These are phyloP conservation scores for Dascyllus trimaculatus DNA, from an alignment of 2,113 vertebrate species.

Conservation along the genomic window DNA sequence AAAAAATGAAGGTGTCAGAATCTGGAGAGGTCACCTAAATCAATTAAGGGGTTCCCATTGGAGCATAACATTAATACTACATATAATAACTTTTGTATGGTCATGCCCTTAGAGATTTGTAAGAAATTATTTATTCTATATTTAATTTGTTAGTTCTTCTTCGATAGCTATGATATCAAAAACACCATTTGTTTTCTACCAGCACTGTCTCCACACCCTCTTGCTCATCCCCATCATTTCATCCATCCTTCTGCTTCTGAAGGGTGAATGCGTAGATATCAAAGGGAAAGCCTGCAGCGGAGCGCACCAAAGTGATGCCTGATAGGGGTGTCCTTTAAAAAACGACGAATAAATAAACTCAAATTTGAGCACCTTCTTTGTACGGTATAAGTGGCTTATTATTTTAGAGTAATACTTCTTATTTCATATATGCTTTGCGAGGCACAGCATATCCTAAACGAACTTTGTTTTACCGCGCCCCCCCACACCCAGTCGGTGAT, in stretches of 20 bases:
- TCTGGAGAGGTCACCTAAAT: neutral
- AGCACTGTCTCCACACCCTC: constrained; percentile 37
- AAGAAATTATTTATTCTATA: neutral
- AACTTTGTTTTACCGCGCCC: constrained; percentile 4
- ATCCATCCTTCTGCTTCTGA: constrained; percentile 45
- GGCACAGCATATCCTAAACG: neutral
- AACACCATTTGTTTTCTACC: too few species aligned
- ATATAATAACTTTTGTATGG: neutral
- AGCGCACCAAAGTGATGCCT: constrained; percentile 64
- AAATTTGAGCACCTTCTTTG: neutral
- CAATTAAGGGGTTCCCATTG: neutral
- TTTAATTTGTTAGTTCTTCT: too few species aligned
- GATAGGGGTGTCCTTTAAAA: constrained; percentile 64
- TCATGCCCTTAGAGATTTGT: neutral
- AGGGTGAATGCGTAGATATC: constrained; percentile 58
- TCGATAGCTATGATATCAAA: too few species aligned
- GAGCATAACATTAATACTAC: neutral
- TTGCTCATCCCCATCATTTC: constrained; percentile 31
- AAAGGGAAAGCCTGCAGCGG: constrained; percentile 79
- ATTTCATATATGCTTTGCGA: neutral
- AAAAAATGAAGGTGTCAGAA: neutral
- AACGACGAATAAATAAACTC: neutral
- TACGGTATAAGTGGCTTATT: rapidly evolving
- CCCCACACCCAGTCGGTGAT: constrained; percentile 17
- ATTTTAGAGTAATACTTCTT: rapidly evolving